Evolutionary conservation across 1,140 invertebrate genomes (phyloP).

Genomic region (Ceratina japonica): DNA sequence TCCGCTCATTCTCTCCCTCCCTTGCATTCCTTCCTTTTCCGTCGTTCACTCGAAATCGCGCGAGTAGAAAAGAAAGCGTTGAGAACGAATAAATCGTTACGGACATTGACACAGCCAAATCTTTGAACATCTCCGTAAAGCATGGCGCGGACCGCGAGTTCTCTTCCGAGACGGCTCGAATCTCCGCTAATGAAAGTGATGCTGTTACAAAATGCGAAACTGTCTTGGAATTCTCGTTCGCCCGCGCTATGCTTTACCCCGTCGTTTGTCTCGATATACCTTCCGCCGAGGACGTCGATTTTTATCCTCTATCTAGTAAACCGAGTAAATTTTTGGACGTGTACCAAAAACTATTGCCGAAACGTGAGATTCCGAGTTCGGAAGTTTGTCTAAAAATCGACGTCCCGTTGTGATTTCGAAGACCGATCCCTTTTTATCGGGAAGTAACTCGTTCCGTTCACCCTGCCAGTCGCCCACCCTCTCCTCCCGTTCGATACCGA

Average conservation of each 20-base stretch:
- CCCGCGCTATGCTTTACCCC: slow-evolving; percentile 27
- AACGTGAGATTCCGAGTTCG: no score
- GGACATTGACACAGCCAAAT: slow-evolving; percentile 73
- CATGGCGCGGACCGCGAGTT: not conserved
- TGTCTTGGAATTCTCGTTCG: no score
- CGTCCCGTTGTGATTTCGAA: no score
- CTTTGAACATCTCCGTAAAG: slow-evolving; percentile 63
- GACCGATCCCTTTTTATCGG: not conserved
- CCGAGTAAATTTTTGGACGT: no score
- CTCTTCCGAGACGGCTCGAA: no score
- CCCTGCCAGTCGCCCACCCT: slow-evolving; percentile 9
- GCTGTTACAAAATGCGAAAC: no score
- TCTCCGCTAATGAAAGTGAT: no score
- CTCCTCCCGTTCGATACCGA: slow-evolving; percentile 41
- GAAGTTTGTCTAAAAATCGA: no score
- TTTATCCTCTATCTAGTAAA: no score
- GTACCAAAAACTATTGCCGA: no score
- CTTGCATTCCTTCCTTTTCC: not conserved
- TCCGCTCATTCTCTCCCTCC: slow-evolving; percentile 18
- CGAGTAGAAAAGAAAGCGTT: slow-evolving; percentile 62
- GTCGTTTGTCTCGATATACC: slow-evolving; percentile 17
- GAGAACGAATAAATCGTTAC: slow-evolving; percentile 67
- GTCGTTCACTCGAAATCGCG: slow-evolving; percentile 40
- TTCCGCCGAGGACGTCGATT: no score
- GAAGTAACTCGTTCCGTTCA: slow-evolving; percentile 12